These are phyloP conservation scores for Masnerella sp. DNA, from an alignment of 2,888 invertebrate genomes.

Conservation along the genomic window DNA sequence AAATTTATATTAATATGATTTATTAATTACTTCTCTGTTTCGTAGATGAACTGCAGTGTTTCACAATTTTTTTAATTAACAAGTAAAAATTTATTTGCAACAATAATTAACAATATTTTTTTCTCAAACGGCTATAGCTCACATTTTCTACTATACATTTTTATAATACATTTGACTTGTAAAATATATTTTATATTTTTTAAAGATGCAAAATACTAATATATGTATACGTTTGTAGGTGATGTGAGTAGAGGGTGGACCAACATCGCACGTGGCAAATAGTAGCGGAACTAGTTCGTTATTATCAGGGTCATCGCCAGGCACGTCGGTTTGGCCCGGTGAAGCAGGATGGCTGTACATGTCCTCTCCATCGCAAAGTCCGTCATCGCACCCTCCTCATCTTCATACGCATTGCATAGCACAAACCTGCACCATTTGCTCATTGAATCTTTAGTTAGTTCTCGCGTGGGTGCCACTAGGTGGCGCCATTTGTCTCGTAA, in stretches of 20 bases:
- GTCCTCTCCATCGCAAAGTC: constrained; percentile 63
- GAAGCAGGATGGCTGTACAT: constrained; percentile 72
- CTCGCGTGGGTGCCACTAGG: not conserved
- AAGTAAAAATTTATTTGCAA: too few relatives aligned
- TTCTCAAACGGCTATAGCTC: too few relatives aligned
- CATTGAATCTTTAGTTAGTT: constrained; percentile 71
- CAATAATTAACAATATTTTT: too few relatives aligned
- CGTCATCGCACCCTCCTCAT: constrained; percentile 66
- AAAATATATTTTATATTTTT: too few relatives aligned
- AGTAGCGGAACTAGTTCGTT: constrained; percentile 66
- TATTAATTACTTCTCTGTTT: too few relatives aligned
- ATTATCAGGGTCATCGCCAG: constrained; percentile 63
- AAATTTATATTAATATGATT: too few relatives aligned
- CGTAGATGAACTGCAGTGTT: too few relatives aligned
- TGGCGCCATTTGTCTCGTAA: constrained; percentile 5
- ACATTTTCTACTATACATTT: too few relatives aligned
- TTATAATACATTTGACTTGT: too few relatives aligned
- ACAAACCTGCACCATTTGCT: constrained; percentile 76
- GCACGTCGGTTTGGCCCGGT: constrained; percentile 69
- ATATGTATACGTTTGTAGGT: too few relatives aligned
- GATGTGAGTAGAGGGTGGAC: constrained; percentile 79
- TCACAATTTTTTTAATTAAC: too few relatives aligned
- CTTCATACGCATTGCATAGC: constrained; percentile 73
- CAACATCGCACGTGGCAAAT: constrained; percentile 68
- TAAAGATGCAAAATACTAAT: too few relatives aligned